Conservation (phyloP, 2,113 vertebrate species). For the Euleptes europaea region DNA sequence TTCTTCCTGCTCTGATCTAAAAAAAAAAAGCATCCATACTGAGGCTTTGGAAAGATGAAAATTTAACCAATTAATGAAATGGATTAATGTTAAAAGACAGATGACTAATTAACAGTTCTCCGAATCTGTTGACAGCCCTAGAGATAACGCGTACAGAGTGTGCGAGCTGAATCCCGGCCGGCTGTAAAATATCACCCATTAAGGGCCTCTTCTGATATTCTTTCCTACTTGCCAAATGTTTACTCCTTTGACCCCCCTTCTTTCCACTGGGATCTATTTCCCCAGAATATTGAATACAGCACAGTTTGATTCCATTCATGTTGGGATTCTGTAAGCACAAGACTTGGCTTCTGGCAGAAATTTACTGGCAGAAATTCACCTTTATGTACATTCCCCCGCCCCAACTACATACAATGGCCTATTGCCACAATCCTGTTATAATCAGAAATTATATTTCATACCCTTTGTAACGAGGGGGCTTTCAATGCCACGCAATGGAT, state of each 20-base stretch:
- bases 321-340: neutral
- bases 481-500: neutral
- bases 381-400: neutral
- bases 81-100: neutral
- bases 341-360: neutral
- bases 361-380: neutral
- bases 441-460: neutral
- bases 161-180: neutral
- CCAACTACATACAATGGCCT: neutral
- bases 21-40: no score
- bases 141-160: neutral
- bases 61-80: neutral
- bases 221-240: neutral
- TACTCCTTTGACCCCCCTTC: neutral
- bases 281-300: neutral
- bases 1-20: no score
- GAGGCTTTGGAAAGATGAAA: no score
- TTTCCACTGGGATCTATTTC: conserved; percentile 2
- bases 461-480: neutral
- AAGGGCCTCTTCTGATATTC: neutral
- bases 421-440: neutral
- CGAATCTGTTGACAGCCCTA: neutral
- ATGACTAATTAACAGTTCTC: neutral
- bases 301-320: neutral
- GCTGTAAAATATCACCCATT: neutral